phyloP scores from a whole-genome alignment of 2,113 vertebrate genomes.

The Gnathonemus echidnorhynchus region DNA sequence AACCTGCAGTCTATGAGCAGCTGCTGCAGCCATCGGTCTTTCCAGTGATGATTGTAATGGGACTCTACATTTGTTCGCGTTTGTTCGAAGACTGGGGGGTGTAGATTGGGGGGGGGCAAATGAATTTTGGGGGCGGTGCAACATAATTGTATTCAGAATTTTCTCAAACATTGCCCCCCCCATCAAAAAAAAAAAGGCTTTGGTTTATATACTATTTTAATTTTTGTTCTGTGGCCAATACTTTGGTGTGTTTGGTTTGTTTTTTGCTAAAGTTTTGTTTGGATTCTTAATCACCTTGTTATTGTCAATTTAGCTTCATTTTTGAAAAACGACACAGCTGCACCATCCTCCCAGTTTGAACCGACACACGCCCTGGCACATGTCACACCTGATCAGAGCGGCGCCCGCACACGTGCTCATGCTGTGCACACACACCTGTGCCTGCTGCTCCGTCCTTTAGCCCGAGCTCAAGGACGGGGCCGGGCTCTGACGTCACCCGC shows the following conservation, averaged over 20 bases:
- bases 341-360: neutral
- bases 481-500: neutral
- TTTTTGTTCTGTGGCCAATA: neutral
- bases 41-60: neutral
- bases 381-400: neutral
- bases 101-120: neutral
- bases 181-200: neutral
- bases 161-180: neutral
- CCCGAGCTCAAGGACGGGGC: neutral
- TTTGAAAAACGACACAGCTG: neutral
- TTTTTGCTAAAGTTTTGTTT: neutral
- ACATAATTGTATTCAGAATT: neutral
- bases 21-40: neutral
- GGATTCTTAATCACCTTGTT: neutral
- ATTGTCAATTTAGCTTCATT: neutral
- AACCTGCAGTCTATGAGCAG: neutral
- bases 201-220: neutral
- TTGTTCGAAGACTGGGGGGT: neutral
- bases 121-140: neutral
- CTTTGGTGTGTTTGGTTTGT: neutral
- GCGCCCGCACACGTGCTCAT: neutral
- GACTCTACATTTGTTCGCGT: neutral
- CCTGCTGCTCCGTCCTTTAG: neutral
- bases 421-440: neutral
- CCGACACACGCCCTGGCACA: neutral